Evolutionary conservation across 2,888 invertebrate species (phyloP), one percentile per base, ranked within the genome.

Genomic region (Timema cristinae): DNA sequence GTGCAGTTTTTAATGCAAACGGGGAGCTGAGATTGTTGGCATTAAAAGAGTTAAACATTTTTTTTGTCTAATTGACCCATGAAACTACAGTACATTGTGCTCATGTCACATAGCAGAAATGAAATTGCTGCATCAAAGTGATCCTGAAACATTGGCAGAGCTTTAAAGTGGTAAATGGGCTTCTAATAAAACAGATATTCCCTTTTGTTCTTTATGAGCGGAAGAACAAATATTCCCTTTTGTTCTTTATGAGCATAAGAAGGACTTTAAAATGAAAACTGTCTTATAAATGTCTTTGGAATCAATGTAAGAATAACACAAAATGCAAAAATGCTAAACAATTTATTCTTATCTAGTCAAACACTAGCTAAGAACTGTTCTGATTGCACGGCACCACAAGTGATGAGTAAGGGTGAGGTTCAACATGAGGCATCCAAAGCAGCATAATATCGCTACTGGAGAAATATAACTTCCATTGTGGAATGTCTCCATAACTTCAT

Each of bases 1-100:
- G 69, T n/a, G 52, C 52, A 69, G 56, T 59, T 32, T 16, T 16
- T n/a, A 69, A 49, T 69, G 69, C 54, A 15, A 56, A 69, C 54
- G 51, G n/a, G 69, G 15, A 69, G 54, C 54, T 69, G 56, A 52
- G 54, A 52, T 13, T 69, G 54, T 50, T 54, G 32, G 5, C 69
- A 69, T 69, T 69, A 11, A 6, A 69, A n/a, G 52, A 7, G n/a
- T 69, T 69, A 11, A 69, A 51, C 48, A 59, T 54, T 13, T 69
- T 54, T 56, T 69, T 69, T 68, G 5, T 69, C 0, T 2, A 56
- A 56, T 56, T n/a, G 56, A 56, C 56, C 16, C 6, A 7, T 7
- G n/a, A 15, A 11, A 6, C 7, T 56, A 56, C 56, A 56, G 13
- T 16, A 7, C 56, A 56, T 16, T 56, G n/a, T 32, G 56, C 16